Conservation (phyloP, 1,140 invertebrate species). For the Pteromalus puparum region DNA sequence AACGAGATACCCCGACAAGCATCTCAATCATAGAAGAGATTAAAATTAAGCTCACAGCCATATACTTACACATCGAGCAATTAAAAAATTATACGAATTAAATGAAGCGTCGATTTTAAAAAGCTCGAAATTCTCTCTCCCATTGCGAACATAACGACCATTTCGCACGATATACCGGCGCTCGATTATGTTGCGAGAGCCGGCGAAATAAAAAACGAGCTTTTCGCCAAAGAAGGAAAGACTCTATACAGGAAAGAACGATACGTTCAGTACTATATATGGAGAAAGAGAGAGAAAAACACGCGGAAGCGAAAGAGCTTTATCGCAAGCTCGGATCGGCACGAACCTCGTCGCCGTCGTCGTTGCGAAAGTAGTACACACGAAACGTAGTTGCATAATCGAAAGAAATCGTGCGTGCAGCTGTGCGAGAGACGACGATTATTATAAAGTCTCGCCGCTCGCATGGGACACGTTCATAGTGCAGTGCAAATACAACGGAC, state of each 20-base stretch:
- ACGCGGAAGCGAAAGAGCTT: constrained; percentile 42
- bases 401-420: constrained; percentile 58
- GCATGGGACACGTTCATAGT: neutral
- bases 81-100: neutral
- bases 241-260: constrained; percentile 17
- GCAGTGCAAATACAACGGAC: neutral
- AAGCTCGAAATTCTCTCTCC: neutral
- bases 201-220: neutral
- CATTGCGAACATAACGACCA: neutral
- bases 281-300: neutral
- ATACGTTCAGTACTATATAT: neutral
- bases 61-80: neutral
- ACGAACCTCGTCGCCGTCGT: constrained; percentile 53
- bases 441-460: neutral
- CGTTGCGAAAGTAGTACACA: constrained; percentile 63
- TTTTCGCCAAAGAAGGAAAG: neutral
- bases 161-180: neutral
- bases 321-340: constrained; percentile 62
- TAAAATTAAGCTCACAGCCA: neutral
- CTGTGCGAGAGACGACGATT: neutral
- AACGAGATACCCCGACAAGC: neutral
- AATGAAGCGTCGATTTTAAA: neutral
- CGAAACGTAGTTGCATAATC: constrained; percentile 64
- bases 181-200: neutral
- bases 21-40: no score